Conservation (phyloP, 2,113 vertebrate genomes). For the Mormoops blainvillei region DNA sequence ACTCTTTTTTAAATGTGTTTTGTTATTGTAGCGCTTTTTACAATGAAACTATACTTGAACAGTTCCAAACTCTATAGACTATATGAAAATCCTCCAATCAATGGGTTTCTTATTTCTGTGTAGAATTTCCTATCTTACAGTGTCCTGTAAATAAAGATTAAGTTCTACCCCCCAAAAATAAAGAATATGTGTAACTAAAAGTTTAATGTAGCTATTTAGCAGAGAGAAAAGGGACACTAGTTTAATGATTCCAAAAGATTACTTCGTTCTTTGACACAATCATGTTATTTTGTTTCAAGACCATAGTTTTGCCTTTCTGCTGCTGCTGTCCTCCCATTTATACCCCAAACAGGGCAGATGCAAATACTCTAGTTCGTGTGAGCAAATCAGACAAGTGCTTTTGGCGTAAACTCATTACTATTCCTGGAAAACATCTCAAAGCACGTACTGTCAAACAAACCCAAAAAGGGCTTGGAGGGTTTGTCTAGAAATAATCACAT, state of each 20-base stretch:
- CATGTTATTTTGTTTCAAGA: neutral
- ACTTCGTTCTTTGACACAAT: neutral
- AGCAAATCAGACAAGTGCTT: neutral
- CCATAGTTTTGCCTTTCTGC: neutral
- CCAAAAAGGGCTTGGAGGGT: neutral
- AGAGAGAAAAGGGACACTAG: neutral
- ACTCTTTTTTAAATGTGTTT: slow-evolving; percentile 77
- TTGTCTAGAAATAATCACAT: neutral
- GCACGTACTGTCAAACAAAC: neutral
- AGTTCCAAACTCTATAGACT: slow-evolving; percentile 74
- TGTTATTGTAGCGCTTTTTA: slow-evolving; percentile 82
- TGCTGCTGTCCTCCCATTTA: neutral
- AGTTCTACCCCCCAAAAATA: slow-evolving; percentile 46
- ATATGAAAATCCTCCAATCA: slow-evolving; percentile 69
- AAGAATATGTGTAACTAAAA: neutral
- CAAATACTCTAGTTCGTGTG: neutral
- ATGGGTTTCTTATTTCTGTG: slow-evolving; percentile 62
- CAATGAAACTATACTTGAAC: slow-evolving; percentile 82
- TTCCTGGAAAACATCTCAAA: neutral
- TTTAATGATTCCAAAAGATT: neutral
- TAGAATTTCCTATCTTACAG: too few species aligned
- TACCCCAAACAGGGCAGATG: neutral
- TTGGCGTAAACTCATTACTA: neutral
- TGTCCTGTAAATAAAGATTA: slow-evolving; percentile 80
- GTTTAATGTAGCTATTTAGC: neutral